Base-by-base conservation (phyloP, 2,797 vertebrate genomes). In the Miichthys miiuy region DNA sequence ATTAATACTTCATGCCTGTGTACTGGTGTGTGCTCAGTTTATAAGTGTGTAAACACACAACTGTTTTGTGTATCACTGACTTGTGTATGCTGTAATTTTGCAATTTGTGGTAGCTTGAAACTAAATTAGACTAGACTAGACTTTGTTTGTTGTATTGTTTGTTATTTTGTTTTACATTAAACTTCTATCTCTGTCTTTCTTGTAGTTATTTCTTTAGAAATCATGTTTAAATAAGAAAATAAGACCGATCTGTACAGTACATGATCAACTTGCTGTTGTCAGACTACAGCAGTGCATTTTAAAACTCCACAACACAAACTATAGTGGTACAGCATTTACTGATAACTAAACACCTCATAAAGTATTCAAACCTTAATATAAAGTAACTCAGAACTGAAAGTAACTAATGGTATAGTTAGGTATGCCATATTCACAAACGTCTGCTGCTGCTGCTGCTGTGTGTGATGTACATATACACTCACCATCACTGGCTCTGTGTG, bases 1-100 rank as follows among this genome's bases (percentile, higher is more conserved):
- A 58, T 34, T 72, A 47, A 82, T 80, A 69, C 34, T 62, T 71
- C 50, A 82, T 13, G n/a, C 18, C 17, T 67, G 34, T 69, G 46
- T 25, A 44, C 27, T 44, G 17, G 4, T 51, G 6, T 55, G 65
- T 52, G 25, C 20, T 54, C 20, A 55, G 38, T 46, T 57, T 52
- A 67, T 20, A 69, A 16, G 20, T 18, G 46, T 16, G 5, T 27
- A 52, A 63, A 63, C 11, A 51, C 25, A 21, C 13, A 55, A 44
- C 20, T 18, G 20, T 44, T 64, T 6, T 13, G 20, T 50, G 2
- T 56, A 12, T 20, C 8, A 20, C 20, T 55, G 10, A 4, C 1
- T 13, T 63, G 51, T 71, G 10, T 54, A 9, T 1, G n/a, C 23
- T 41, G 12, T 48, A 5, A 44, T 44, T 44, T 13, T 13, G 21